Conservation (phyloP, 2,888 invertebrate species). For the Allacma fusca region DNA sequence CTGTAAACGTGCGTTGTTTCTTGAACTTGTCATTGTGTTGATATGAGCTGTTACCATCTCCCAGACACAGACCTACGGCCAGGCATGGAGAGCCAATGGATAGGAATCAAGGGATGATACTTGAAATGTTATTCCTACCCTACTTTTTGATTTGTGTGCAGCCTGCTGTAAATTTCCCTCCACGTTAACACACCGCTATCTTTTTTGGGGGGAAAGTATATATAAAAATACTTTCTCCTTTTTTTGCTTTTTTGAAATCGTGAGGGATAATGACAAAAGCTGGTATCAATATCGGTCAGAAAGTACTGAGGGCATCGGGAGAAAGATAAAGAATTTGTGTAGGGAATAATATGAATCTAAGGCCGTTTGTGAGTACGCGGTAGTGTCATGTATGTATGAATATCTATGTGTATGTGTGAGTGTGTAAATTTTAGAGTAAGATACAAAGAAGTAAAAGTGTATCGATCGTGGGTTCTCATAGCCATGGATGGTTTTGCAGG, state of each 20-base stretch:
- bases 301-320: background rate
- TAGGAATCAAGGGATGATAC: too few relatives aligned
- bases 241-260: background rate
- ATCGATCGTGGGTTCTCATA: constrained; percentile 38
- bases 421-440: constrained; percentile 12
- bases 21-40: too few relatives aligned
- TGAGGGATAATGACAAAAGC: background rate
- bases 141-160: too few relatives aligned
- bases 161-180: background rate
- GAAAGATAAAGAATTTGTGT: background rate
- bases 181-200: background rate
- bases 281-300: background rate
- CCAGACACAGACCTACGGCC: too few relatives aligned
- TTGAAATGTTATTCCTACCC: too few relatives aligned
- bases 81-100: too few relatives aligned
- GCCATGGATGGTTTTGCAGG: constrained; percentile 24
- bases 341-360: background rate
- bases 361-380: too few relatives aligned
- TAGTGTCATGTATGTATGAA: background rate
- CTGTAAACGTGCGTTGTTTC: too few relatives aligned
- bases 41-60: too few relatives aligned
- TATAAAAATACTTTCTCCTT: background rate
- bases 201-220: constrained; percentile 4
- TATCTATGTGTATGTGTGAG: background rate
- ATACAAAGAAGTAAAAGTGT: constrained; percentile 36